phyloP scores from a whole-genome alignment of 1,140 invertebrate species.

The Polyergus mexicanus region DNA sequence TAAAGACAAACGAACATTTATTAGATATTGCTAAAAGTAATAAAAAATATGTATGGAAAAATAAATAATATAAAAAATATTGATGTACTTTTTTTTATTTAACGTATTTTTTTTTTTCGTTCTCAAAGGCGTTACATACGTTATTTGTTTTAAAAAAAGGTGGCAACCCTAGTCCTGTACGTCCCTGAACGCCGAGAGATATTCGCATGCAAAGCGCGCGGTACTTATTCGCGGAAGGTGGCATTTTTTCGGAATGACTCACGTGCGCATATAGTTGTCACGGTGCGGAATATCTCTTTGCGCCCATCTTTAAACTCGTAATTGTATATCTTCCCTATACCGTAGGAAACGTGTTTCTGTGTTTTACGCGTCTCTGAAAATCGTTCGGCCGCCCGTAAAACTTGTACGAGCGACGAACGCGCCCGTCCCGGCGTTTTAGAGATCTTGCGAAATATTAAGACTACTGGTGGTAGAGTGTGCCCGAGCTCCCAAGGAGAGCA shows the following conservation, averaged over 20 bases:
- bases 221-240: conserved; percentile 79
- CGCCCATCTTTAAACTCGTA: conserved; percentile 79
- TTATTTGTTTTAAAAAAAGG: too few species aligned
- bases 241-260: conserved; percentile 78
- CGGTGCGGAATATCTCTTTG: conserved; percentile 75
- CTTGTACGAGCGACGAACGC: conserved; percentile 6
- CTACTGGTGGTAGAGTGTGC: neutral
- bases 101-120: too few species aligned
- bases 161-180: too few species aligned
- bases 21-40: too few species aligned
- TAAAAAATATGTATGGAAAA: too few species aligned
- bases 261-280: conserved; percentile 82
- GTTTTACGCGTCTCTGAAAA: conserved; percentile 27
- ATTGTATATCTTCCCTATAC: conserved; percentile 79
- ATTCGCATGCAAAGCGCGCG: conserved; percentile 70
- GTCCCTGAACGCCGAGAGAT: conserved; percentile 55
- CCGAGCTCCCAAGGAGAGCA: neutral
- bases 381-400: conserved; percentile 25
- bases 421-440: neutral
- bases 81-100: too few species aligned
- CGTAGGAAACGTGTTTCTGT: conserved; percentile 10
- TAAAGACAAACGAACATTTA: too few species aligned
- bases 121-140: too few species aligned
- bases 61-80: too few species aligned
- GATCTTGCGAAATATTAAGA: conserved; percentile 24